A percentile compares a stretch with the other conserved stretches of the same genome.
Conservation (phyloP, 2,888 invertebrate genomes). For the Acholoe squamosa region DNA sequence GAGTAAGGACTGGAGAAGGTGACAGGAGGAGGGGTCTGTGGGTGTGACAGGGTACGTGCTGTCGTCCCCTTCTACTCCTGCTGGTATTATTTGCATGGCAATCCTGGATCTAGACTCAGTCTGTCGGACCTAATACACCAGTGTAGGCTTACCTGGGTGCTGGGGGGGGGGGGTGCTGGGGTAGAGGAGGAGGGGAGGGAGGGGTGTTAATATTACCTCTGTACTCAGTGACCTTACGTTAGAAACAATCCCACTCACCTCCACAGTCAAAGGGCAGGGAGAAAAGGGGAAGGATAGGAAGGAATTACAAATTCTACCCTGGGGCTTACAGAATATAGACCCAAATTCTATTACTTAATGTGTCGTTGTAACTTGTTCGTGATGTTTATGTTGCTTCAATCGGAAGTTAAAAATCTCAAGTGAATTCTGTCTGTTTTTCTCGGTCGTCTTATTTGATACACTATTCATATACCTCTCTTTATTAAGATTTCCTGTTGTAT, state of each 20-base stretch:
- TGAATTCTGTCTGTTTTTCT: too few relatives aligned
- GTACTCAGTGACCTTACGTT: not conserved
- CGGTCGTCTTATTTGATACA: too few relatives aligned
- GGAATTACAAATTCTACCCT: too few relatives aligned
- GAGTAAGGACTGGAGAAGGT: not conserved
- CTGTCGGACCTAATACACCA: too few relatives aligned
- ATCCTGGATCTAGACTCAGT: not conserved
- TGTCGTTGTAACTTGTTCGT: too few relatives aligned
- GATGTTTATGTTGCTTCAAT: too few relatives aligned
- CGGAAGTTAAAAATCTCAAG: too few relatives aligned
- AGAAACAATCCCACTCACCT: not conserved
- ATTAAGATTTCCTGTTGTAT: too few relatives aligned
- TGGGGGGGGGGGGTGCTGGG: not conserved
- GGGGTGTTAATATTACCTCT: conserved; percentile 29
- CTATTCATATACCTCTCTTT: too few relatives aligned
- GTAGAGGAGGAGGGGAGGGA: not conserved
- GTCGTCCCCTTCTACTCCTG: not conserved
- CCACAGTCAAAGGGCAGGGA: not conserved
- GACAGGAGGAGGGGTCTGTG: not conserved
- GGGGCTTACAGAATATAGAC: too few relatives aligned
- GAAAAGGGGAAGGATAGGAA: too few relatives aligned
- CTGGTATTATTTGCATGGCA: conserved; percentile 50
- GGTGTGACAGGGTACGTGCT: not conserved
- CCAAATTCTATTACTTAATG: too few relatives aligned
- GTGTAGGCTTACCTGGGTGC: not conserved